Base-by-base conservation (phyloP, 2,797 vertebrate species). In the Vespertilio murinus region DNA sequence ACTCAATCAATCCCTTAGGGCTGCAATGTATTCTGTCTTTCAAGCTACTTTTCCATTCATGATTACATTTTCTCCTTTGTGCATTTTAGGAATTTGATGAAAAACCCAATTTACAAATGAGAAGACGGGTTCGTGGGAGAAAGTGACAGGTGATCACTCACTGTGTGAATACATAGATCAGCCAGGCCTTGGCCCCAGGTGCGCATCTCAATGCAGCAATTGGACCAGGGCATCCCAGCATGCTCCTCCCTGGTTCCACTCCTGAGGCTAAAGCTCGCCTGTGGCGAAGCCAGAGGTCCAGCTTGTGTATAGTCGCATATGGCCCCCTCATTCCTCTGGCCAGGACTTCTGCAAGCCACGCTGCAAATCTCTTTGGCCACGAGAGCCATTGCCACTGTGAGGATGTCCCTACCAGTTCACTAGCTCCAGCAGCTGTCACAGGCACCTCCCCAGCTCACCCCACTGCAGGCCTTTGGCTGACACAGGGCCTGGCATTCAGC, bases 11-110 rank as follows among this genome's bases (percentile, higher is more conserved):
- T 2, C 42, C 42, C 42, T 42, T 42, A 42, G 42, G 65, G 42
- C 64, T 45, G 22, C 22, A 3, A 28, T 11, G 6, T 20, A 49
- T 85, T 67, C 77, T 73, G 3, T 45, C 33, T 82, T 80, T 33
- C 38, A 71, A 54, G n/a, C 4, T 42, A 64, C 10, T 35, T 83
- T 52, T n/a, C 45, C 14, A 59, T 18, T 35, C 9, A 14, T 16
- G 23, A 49, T 38, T 69, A 10, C 33, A 28, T 22, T 61, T 81
- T 8, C 9, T 30, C 16, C 22, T 80, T 71, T 49, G 16, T 25
- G n/a, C 64, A 67, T 35, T 86, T 79, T 33, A 47, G 38, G 7
- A 88, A 71, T 77, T 88, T 82, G 33, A 69, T 69, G 69, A 38
- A 45, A 59, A 79, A 17, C 22, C 65, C 42, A 74, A 33, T 74